A percentile compares a stretch with the other conserved stretches of the same genome.
These are phyloP conservation scores for Notolabrus celidotus DNA, from an alignment of 2,797 vertebrate species.

Conservation along the genomic window DNA sequence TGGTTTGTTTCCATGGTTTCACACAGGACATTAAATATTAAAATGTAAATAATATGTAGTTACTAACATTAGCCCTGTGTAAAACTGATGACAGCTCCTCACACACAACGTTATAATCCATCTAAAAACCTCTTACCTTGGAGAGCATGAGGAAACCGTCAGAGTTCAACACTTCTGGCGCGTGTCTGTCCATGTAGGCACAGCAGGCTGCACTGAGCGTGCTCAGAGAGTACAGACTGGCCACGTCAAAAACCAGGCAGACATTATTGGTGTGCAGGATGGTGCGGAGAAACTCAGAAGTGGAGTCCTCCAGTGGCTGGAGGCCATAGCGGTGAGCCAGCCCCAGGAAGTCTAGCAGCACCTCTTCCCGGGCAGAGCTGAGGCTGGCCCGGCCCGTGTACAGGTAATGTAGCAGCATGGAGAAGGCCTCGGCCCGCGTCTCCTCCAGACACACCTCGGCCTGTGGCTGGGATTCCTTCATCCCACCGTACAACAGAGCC, in stretches of 20 bases:
- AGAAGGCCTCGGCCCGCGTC: constrained; percentile 94
- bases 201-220: constrained; percentile 93
- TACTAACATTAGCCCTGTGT: no score
- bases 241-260: constrained; percentile 97
- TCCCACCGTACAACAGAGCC: constrained; percentile 95
- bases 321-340: constrained; percentile 97
- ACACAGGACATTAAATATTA: no score
- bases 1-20: no score
- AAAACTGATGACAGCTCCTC: no score
- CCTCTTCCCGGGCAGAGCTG: constrained; percentile 94
- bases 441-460: constrained; percentile 95
- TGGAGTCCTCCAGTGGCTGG: constrained; percentile 95
- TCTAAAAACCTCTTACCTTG: constrained; percentile 89
- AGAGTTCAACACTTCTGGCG: constrained; percentile 92
- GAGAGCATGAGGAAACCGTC: constrained; percentile 94
- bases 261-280: constrained; percentile 95
- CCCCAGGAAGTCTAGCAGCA: constrained; percentile 95
- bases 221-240: constrained; percentile 94
- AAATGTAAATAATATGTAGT: no score
- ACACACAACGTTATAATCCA: no score
- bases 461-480: constrained; percentile 96
- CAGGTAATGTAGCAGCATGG: constrained; percentile 96
- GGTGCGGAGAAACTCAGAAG: constrained; percentile 96
- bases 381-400: constrained; percentile 96
- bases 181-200: constrained; percentile 95